Percentiles rank a stretch among this genome's conserved stretches.
These are phyloP conservation scores for Perizoma affinitatum DNA, from an alignment of 2,888 invertebrate genomes.

Conservation along the genomic window DNA sequence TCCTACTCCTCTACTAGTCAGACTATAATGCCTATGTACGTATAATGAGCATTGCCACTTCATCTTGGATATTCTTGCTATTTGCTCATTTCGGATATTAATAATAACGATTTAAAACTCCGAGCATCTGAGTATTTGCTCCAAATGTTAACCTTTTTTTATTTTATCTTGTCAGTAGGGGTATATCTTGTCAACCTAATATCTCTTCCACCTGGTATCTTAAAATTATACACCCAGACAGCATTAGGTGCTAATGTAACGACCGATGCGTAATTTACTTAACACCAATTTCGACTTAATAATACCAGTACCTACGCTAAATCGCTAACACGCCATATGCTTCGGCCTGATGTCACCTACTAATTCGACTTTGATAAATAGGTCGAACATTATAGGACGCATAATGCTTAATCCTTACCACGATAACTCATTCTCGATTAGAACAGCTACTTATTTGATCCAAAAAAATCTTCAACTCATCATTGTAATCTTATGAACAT, in stretches of 20 bases:
- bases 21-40: too few relatives aligned
- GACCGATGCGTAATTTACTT: constrained; percentile 69
- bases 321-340: constrained; percentile 71
- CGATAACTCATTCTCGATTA: constrained; percentile 1
- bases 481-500: too few relatives aligned
- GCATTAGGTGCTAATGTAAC: constrained; percentile 44
- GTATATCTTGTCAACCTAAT: background rate
- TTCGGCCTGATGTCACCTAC: constrained; percentile 71
- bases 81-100: too few relatives aligned
- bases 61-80: too few relatives aligned
- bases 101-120: too few relatives aligned
- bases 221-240: constrained; percentile 24
- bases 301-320: constrained; percentile 48
- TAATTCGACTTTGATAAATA: constrained; percentile 78
- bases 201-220: constrained; percentile 13
- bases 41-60: too few relatives aligned
- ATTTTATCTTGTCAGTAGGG: background rate
- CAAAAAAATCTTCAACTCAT: too few relatives aligned
- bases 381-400: constrained; percentile 60
- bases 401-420: constrained; percentile 47
- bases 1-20: too few relatives aligned
- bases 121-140: too few relatives aligned
- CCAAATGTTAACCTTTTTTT: too few relatives aligned
- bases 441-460: background rate
- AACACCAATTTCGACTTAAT: constrained; percentile 74